A percentile compares a stretch with the other conserved stretches of the same genome.
These are phyloP conservation scores for Lagorchestes hirsutus DNA, from an alignment of 2,797 vertebrate genomes.

Conservation along the genomic window DNA sequence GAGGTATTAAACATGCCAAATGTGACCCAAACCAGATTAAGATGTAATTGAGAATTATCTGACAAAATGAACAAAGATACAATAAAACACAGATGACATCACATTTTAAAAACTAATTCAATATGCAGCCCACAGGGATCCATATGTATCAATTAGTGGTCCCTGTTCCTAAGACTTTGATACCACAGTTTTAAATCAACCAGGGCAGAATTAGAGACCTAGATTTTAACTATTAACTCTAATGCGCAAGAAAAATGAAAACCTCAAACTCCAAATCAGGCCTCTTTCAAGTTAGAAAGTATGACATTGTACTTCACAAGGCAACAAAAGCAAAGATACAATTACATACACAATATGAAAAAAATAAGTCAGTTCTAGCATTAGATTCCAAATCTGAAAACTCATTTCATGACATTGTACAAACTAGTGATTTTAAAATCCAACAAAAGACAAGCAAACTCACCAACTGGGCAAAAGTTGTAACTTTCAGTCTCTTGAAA, in stretches of 20 bases:
- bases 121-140: neutral
- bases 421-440: neutral
- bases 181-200: neutral
- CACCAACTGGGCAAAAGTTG: slow-evolving; percentile 97
- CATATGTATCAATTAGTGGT: neutral
- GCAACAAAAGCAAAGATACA: slow-evolving; percentile 33
- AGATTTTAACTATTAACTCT: slow-evolving; percentile 50
- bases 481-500: slow-evolving; percentile 96
- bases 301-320: slow-evolving; percentile 7
- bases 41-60: neutral
- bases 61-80: neutral
- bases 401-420: neutral
- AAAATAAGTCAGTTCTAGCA: neutral
- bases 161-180: neutral
- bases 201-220: slow-evolving; percentile 3
- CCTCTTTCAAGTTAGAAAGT: slow-evolving; percentile 36
- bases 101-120: neutral
- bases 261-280: slow-evolving; percentile 11
- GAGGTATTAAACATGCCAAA: neutral
- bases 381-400: slow-evolving; percentile 17
- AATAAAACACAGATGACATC: neutral
- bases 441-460: slow-evolving; percentile 65
- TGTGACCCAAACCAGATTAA: neutral
- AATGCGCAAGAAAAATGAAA: slow-evolving; percentile 48
- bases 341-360: neutral